Conservation (phyloP, 2,113 vertebrate genomes). For the Oryzias melastigma region DNA sequence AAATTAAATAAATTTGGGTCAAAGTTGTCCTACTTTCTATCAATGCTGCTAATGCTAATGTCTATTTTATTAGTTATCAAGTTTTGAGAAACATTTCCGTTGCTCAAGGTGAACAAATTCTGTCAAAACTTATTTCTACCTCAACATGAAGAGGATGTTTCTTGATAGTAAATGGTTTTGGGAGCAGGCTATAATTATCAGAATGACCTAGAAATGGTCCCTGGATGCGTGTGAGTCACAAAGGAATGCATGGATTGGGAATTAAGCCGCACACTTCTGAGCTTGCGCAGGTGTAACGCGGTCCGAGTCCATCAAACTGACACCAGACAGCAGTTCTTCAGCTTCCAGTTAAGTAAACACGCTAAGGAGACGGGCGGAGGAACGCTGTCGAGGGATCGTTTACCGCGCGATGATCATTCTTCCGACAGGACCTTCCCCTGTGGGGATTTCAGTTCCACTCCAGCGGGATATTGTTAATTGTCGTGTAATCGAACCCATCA, state of each 20-base stretch:
- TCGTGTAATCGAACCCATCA: constrained; percentile 1
- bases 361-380: background rate
- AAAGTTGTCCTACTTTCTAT: no score
- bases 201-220: constrained; percentile 64
- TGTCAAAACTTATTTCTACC: background rate
- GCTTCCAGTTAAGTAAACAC: background rate
- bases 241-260: constrained; percentile 25
- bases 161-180: constrained; percentile 26
- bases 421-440: background rate
- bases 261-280: constrained; percentile 19
- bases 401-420: no score
- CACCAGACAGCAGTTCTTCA: background rate
- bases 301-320: constrained; percentile 5
- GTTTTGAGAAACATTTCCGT: no score
- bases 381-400: background rate
- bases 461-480: constrained; percentile 5
- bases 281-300: constrained; percentile 9
- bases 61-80: no score
- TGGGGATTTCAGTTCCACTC: constrained; percentile 1
- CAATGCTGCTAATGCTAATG: background rate
- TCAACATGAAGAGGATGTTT: background rate
- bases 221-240: constrained; percentile 25
- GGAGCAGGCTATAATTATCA: constrained; percentile 55
- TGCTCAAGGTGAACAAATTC: no score
- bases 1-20: no score